phyloP scores from a whole-genome alignment of 2,113 vertebrate species.

The Otus sunia region DNA sequence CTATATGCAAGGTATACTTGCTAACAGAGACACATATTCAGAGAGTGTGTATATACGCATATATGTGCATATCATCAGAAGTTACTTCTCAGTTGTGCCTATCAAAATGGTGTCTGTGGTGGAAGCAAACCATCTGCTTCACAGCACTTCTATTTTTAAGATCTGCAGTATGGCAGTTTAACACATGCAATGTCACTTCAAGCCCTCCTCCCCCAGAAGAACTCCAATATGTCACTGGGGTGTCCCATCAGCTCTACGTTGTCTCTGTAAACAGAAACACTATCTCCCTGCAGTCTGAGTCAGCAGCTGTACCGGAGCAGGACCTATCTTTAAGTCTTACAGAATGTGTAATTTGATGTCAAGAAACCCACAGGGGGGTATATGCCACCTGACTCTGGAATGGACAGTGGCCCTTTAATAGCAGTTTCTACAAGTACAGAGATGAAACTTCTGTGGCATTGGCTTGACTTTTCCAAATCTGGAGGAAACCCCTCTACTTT shows the following conservation, averaged over 20 bases:
- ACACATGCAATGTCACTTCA: slow-evolving; percentile 29
- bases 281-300: slow-evolving; percentile 51
- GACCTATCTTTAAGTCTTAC: slow-evolving; percentile 17
- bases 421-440: not conserved
- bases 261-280: slow-evolving; percentile 63
- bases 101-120: slow-evolving; percentile 51
- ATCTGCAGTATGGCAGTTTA: slow-evolving; percentile 11
- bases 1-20: not conserved
- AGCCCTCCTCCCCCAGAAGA: slow-evolving; percentile 27
- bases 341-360: slow-evolving; percentile 55
- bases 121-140: slow-evolving; percentile 49
- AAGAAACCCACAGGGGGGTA: not conserved
- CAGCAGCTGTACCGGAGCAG: slow-evolving; percentile 63
- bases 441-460: not conserved
- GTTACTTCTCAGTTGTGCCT: slow-evolving; percentile 41
- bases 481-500: not conserved
- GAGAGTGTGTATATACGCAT: not conserved
- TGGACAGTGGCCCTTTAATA: not conserved
- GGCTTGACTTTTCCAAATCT: not conserved
- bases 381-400: slow-evolving; percentile 63
- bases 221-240: slow-evolving; percentile 59
- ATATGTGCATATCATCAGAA: slow-evolving; percentile 11
- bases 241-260: slow-evolving; percentile 31
- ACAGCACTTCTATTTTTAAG: slow-evolving; percentile 48
- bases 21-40: not conserved